Base-by-base conservation (phyloP, 1,140 invertebrate genomes). In the Tyrophagus putrescentiae region DNA sequence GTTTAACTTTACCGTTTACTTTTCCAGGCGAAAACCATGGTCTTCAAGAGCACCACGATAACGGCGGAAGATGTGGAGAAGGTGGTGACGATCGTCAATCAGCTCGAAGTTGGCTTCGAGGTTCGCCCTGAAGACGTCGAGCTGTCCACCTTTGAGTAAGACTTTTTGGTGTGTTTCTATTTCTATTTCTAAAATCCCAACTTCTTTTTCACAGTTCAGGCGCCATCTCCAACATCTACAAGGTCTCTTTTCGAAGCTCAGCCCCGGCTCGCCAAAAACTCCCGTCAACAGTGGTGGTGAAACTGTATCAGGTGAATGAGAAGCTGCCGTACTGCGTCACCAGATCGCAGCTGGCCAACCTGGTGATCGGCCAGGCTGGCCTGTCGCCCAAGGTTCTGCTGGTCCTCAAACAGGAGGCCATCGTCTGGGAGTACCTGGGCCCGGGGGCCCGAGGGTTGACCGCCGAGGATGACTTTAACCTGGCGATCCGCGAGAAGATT, bases 171-270 rank as follows among this genome's bases (percentile, higher is more conserved):
- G 1, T 28, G 4, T 1, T 2, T 52, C n/a, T 28, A 52, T 27
- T 52, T 21, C 4, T 3, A 42, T 3, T 42, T 42, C 25, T 21
- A 3, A 5, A 21, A 42, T 21, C 25, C 1, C 25, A 5, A 42
- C 25, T 23, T 42, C 32, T 52, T 52, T 52, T 21, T 27, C 32
- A 52, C 25, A 52, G 48, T n/a, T 16, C n/a, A 21, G 48, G 48
- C 3, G n/a, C n/a, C 32, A 29, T 52, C 4, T 28, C n/a, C 23
- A 29, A 52, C 1, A 52, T 52, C 23, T 52, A 52, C 23, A 2
- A 21, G 31, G 23, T 52, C 13, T 6, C 16, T 27, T 52, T 52
- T 52, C 13, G n/a, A 52, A 52, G 31, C 16, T 11, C 3, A 3
- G 3, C n/a, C 16, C 2, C 13, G 9, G 25, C 48, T 3, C 1